phyloP scores from a whole-genome alignment of 2,888 invertebrate species.

The Coenonympha arcania region DNA sequence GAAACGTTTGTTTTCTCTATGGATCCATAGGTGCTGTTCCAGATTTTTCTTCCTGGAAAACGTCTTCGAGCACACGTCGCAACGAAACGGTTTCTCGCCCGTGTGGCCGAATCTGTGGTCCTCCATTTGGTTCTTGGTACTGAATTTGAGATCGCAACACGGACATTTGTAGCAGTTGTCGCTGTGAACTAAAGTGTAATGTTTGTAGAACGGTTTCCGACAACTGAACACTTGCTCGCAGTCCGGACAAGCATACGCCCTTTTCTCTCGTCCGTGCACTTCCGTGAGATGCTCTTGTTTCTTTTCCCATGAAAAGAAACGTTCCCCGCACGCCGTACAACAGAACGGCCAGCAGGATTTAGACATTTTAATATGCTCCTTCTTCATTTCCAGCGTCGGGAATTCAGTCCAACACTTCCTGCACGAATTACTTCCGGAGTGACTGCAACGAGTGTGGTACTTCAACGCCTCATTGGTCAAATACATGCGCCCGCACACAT shows the following conservation, averaged over 20 bases:
- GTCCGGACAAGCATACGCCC: constrained; percentile 49
- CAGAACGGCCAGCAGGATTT: constrained; percentile 51
- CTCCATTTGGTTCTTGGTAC: constrained; percentile 41
- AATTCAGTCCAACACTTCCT: constrained; percentile 59
- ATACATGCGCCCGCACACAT: constrained; percentile 55
- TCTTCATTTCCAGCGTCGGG: constrained; percentile 41
- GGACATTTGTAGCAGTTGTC: constrained; percentile 47
- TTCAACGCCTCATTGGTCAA: constrained; percentile 49
- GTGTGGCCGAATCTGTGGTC: constrained; percentile 67
- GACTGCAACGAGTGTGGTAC: constrained; percentile 51
- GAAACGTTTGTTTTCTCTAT: constrained; percentile 53
- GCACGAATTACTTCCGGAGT: constrained; percentile 47
- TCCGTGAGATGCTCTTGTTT: constrained; percentile 50
- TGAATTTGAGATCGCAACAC: constrained; percentile 51
- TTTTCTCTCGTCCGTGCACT: constrained; percentile 40
- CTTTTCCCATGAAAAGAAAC: constrained; percentile 56
- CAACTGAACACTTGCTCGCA: constrained; percentile 42
- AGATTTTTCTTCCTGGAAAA: constrained; percentile 67
- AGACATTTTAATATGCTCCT: constrained; percentile 43
- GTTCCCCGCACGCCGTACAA: constrained; percentile 51
- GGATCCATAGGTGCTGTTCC: constrained; percentile 59
- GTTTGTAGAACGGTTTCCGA: constrained; percentile 49
- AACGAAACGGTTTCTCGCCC: constrained; percentile 60
- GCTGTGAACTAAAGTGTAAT: constrained; percentile 50
- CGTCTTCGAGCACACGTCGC: constrained; percentile 61